Evolutionary conservation across 2,888 invertebrate species (phyloP).

Genomic region (Strigamia crassipes): DNA sequence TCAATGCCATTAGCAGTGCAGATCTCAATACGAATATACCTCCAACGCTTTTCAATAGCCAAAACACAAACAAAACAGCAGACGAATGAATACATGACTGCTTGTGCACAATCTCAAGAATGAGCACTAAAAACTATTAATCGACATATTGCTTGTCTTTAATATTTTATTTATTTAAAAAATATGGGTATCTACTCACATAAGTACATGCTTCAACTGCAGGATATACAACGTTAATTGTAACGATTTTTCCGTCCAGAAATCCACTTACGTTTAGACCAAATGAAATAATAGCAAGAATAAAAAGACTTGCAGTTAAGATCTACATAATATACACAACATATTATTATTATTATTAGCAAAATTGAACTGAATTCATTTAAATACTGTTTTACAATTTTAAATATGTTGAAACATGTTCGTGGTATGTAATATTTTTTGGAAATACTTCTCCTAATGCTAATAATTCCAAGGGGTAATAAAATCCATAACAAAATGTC

Average conservation of each 20-base stretch:
- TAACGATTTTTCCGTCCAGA: background rate
- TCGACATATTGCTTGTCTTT: background rate
- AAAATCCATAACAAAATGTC: constrained; percentile 57
- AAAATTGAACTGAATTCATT: background rate
- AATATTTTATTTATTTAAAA: background rate
- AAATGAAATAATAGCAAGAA: background rate
- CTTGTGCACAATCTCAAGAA: constrained; percentile 17
- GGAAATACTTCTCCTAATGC: background rate
- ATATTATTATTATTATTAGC: too few species aligned
- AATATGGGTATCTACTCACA: background rate
- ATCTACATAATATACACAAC: background rate
- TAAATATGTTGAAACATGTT: constrained; percentile 28
- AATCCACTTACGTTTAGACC: background rate
- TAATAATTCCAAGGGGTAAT: constrained; percentile 53
- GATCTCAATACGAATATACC: constrained; percentile 24
- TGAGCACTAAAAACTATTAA: constrained; percentile 46
- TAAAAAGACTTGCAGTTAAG: background rate
- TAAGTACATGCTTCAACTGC: background rate
- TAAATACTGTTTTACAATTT: constrained; percentile 18
- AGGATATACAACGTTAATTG: constrained; percentile 27
- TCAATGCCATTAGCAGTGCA: background rate
- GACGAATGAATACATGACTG: constrained; percentile 38
- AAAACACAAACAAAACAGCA: constrained; percentile 15
- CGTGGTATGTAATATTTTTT: constrained; percentile 2
- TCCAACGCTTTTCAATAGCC: constrained; percentile 12